Percentiles rank a stretch among this genome's conserved stretches.
These are phyloP conservation scores for Propithecus coquereli DNA, from an alignment of 2,113 vertebrate genomes.

Conservation along the genomic window DNA sequence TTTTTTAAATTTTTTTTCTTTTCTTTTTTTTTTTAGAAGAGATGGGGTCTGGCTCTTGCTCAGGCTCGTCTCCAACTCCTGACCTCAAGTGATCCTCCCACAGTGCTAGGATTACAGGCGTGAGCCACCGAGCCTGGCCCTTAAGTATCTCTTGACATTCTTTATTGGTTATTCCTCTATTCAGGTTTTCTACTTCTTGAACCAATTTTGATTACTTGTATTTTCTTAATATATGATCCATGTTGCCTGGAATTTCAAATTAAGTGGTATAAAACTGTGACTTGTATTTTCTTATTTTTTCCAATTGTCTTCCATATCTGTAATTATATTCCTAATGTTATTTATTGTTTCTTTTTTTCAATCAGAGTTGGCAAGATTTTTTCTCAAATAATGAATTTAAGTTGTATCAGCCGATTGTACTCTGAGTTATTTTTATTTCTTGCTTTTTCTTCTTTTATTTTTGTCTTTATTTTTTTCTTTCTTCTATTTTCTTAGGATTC, in stretches of 20 bases:
- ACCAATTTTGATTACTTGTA: neutral
- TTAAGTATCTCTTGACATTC: neutral
- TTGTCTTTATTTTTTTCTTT: neutral
- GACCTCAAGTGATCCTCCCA: too few species aligned
- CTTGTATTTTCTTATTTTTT: neutral
- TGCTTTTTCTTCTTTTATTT: neutral
- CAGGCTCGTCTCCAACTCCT: too few species aligned
- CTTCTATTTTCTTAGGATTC: neutral
- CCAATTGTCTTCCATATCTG: neutral
- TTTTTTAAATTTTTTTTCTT: neutral
- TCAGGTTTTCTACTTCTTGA: neutral
- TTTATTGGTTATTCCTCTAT: neutral
- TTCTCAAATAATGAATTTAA: neutral
- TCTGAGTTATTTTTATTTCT: neutral
- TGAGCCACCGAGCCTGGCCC: too few species aligned
- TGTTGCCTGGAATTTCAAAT: neutral
- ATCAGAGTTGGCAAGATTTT: neutral
- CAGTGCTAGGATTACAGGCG: too few species aligned
- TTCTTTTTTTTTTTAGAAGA: too few species aligned
- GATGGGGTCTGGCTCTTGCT: too few species aligned
- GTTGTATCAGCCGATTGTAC: neutral
- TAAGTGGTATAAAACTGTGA: neutral
- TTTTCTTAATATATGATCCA: neutral
- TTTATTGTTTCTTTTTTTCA: neutral
- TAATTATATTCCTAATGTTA: neutral